phyloP scores from a whole-genome alignment of 2,113 vertebrate genomes.

The Laticauda colubrina region DNA sequence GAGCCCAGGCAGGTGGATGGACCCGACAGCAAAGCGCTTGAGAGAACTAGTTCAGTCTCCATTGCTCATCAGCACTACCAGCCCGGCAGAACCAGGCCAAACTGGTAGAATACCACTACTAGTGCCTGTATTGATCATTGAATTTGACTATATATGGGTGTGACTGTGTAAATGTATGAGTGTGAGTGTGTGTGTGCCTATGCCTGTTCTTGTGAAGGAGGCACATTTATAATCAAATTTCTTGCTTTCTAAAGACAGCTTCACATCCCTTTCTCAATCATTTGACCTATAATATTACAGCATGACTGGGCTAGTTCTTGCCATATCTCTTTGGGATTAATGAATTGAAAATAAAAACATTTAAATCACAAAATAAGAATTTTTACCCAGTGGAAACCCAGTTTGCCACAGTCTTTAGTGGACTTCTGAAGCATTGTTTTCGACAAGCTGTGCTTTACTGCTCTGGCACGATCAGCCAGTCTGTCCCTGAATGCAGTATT shows the following conservation, averaged over 20 bases:
- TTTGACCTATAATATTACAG: conserved; percentile 17
- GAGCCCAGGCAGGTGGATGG: too few relatives aligned
- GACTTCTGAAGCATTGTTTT: conserved; percentile 27
- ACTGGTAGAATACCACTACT: too few relatives aligned
- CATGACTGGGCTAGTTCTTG: conserved; percentile 35
- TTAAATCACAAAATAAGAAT: background rate
- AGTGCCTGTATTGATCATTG: background rate
- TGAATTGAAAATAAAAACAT: conserved; percentile 12
- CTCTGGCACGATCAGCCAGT: conserved; percentile 52
- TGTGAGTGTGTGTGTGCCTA: background rate
- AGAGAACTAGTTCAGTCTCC: too few relatives aligned
- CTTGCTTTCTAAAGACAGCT: conserved; percentile 36
- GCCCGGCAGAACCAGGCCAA: too few relatives aligned
- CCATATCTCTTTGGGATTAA: conserved; percentile 37
- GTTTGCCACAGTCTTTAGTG: conserved; percentile 20
- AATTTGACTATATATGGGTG: background rate
- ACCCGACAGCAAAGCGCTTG: too few relatives aligned
- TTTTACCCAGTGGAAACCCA: conserved; percentile 5
- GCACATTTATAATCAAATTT: conserved; percentile 8
- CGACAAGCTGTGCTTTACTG: conserved; percentile 61
- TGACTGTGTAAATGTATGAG: background rate
- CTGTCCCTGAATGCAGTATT: conserved; percentile 43
- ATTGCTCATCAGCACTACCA: too few relatives aligned
- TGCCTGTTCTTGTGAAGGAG: background rate
- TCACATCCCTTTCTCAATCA: background rate